Conservation (phyloP, 2,113 vertebrate species). For the Odontophorus gujanensis region DNA sequence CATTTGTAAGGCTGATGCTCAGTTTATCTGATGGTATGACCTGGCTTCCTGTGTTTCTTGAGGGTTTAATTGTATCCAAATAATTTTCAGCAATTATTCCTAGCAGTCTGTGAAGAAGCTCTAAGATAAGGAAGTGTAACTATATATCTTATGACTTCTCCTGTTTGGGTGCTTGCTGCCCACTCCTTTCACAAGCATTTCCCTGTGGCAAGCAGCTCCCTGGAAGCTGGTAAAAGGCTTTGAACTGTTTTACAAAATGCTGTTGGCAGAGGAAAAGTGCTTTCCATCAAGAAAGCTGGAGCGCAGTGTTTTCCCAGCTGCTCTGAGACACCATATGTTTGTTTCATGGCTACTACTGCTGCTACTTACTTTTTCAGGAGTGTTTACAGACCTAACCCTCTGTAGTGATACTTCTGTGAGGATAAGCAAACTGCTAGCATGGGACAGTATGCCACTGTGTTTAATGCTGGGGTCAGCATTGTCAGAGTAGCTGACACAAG, state of each 20-base stretch:
- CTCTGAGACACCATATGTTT: conserved; percentile 60
- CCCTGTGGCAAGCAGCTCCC: conserved; percentile 62
- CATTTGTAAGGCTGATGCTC: not conserved
- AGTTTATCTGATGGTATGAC: not conserved
- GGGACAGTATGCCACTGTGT: not conserved
- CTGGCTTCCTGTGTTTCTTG: not conserved
- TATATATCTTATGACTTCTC: conserved; percentile 46
- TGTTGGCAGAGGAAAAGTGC: conserved; percentile 63
- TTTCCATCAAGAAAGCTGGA: conserved; percentile 68
- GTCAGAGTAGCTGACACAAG: not conserved
- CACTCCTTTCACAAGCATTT: conserved; percentile 67
- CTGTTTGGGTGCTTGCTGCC: conserved; percentile 71
- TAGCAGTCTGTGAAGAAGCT: not conserved
- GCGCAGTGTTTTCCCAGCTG: conserved; percentile 62
- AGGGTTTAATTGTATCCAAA: not conserved
- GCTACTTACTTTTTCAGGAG: conserved; percentile 38
- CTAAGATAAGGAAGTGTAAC: conserved; percentile 9
- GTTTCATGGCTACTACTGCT: conserved; percentile 49
- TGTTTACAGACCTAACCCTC: not conserved
- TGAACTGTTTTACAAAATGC: conserved; percentile 73
- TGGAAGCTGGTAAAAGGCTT: conserved; percentile 72
- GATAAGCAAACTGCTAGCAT: not conserved
- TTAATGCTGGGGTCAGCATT: not conserved
- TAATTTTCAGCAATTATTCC: not conserved
- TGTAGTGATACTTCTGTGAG: not conserved